Percentiles rank a stretch among this genome's conserved stretches.
Evolutionary conservation across 2,888 invertebrate genomes (phyloP).

Genomic region (Trichopoda pennipes): DNA sequence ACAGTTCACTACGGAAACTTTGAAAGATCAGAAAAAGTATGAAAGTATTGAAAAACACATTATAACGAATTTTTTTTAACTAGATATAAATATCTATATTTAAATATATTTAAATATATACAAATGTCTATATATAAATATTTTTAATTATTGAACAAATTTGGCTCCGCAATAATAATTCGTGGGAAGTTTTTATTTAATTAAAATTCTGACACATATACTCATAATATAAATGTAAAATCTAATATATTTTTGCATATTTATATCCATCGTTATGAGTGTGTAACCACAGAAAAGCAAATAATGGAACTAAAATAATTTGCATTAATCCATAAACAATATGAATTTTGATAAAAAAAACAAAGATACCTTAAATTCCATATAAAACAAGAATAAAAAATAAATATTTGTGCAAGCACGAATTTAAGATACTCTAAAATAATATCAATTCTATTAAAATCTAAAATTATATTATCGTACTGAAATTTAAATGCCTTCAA

Average conservation of each 20-base stretch:
- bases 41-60: too few species aligned
- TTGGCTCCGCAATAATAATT: too few species aligned
- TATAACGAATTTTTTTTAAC: too few species aligned
- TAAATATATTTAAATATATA: too few species aligned
- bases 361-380: too few species aligned
- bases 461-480: too few species aligned
- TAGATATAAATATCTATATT: too few species aligned
- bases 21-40: too few species aligned
- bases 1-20: too few species aligned
- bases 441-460: background rate
- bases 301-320: constrained; percentile 49
- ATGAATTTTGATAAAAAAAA: constrained; percentile 5
- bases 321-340: constrained; percentile 59
- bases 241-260: constrained; percentile 30
- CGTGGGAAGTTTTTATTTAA: constrained; percentile 58
- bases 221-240: constrained; percentile 3
- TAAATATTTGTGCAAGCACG: background rate
- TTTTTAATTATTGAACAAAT: too few species aligned
- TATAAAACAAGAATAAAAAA: background rate
- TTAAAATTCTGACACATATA: constrained; percentile 52
- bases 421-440: background rate
- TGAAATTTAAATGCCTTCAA: too few species aligned
- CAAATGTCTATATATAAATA: too few species aligned
- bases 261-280: background rate
- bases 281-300: constrained; percentile 6